Conservation (phyloP, 2,113 vertebrate genomes). For the Eolophus roseicapilla region DNA sequence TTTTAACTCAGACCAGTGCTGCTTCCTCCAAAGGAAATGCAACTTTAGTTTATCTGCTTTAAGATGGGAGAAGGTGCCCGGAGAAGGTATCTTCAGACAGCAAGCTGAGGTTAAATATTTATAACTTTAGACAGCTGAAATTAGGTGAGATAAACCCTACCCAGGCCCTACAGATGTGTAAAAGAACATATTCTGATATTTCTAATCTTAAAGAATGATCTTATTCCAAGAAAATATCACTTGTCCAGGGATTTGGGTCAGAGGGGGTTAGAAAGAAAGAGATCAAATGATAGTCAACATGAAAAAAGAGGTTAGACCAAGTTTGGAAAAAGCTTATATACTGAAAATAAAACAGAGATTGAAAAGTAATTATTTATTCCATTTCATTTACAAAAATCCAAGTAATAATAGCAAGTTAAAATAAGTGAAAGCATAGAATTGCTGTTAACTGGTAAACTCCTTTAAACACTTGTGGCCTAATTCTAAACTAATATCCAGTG, state of each 20-base stretch:
- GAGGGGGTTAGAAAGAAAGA: background rate
- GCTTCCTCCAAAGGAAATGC: background rate
- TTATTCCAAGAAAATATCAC: background rate
- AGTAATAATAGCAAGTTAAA: background rate
- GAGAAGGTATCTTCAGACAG: background rate
- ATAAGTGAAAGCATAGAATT: background rate
- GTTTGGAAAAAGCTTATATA: background rate
- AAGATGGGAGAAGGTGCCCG: background rate
- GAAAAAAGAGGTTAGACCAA: background rate
- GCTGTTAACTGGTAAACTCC: background rate
- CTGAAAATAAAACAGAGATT: background rate
- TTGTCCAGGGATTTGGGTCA: background rate
- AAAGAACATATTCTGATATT: background rate
- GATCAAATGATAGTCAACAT: background rate
- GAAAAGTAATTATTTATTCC: background rate
- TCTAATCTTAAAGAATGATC: background rate
- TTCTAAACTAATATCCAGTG: background rate
- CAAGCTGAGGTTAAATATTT: background rate
- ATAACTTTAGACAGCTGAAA: background rate
- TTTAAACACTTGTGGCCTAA: background rate
- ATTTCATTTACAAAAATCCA: background rate
- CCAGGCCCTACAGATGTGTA: background rate
- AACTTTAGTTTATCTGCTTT: background rate
- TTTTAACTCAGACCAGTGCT: background rate
- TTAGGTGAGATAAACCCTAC: background rate